phyloP scores from a whole-genome alignment of 1,140 invertebrate genomes.

The Riptortus pedestris region DNA sequence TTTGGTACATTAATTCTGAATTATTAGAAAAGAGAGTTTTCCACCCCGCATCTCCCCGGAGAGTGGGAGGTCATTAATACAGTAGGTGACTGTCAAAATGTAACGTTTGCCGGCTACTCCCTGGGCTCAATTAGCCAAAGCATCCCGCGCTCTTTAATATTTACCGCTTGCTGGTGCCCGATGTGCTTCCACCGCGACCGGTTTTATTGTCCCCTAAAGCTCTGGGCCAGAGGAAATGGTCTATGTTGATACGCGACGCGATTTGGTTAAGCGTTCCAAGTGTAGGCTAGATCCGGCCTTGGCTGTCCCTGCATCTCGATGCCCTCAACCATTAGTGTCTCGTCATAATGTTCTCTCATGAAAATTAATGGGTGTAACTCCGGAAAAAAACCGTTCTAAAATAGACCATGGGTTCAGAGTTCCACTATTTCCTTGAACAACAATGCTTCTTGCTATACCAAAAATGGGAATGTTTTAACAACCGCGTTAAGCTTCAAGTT shows the following conservation, averaged over 20 bases:
- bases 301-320: too few species aligned
- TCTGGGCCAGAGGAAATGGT: background rate
- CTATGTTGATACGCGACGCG: background rate
- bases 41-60: too few species aligned
- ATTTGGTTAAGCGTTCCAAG: background rate
- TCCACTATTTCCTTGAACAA: too few species aligned
- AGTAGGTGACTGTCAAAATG: constrained; percentile 5
- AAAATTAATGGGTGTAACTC: too few species aligned
- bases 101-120: background rate
- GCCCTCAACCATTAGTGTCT: too few species aligned
- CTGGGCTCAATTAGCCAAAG: constrained; percentile 9
- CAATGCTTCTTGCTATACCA: too few species aligned
- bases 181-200: background rate
- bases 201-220: constrained; percentile 4
- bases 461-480: too few species aligned
- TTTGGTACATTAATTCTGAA: constrained; percentile 25
- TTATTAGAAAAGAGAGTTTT: constrained; percentile 15
- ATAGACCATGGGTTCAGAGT: too few species aligned
- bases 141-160: background rate
- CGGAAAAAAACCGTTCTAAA: too few species aligned
- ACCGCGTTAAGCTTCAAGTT: too few species aligned
- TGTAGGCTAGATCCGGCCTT: too few species aligned
- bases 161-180: background rate
- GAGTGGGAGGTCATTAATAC: constrained; percentile 19
- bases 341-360: too few species aligned